Base-by-base conservation (phyloP, 2,113 vertebrate genomes). In the Aplodontia rufa region DNA sequence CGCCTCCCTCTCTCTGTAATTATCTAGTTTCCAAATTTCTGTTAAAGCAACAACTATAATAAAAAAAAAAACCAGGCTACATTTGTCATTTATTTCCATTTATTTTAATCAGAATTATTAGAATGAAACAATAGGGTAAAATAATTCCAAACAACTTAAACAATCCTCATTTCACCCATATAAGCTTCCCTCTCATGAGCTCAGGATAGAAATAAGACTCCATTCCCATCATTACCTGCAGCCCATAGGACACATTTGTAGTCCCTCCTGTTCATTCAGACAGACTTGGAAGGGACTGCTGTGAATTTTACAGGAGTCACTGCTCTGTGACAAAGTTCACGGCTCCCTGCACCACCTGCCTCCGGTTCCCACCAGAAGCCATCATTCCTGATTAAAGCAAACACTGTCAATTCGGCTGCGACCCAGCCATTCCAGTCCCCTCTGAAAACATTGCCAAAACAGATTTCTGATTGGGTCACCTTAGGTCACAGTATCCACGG, bases 361-460 rank as follows among this genome's bases (percentile, higher is more conserved):
- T 97, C 51, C 10, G 49, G 30, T 22, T 89, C 95, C 96, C 97
- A 90, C 96, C 97, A 96, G 96, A 97, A 97, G 97, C 97, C 96
- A 96, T 97, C 97, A 96, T n/a, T 81, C 84, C 96, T 90, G 93
- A 96, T 96, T 94, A 94, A 75, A 96, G 96, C 84, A 64, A 87
- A 93, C 93, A 81, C 93, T 87, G 96, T 95, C 96, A 91, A 30
- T 30, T 42, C 35, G 1, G 85, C 97, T 0, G 0, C 1, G 1
- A 80, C 64, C 91, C n/a, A 0, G 37, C 81, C 9, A 0, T 32
- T 87, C 40, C 37, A 42, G 2, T 84, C 92, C 92, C 60, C 49
- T 79, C 94, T 93, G 96, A 94, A 94, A 89, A 90, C 87, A 47
- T 40, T 97, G 95, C 97, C 97, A 87, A 71, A 96, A 94, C 84